A percentile compares a stretch with the other conserved stretches of the same genome.
phyloP scores from a whole-genome alignment of 2,113 vertebrate species.

The Blennius ocellaris region DNA sequence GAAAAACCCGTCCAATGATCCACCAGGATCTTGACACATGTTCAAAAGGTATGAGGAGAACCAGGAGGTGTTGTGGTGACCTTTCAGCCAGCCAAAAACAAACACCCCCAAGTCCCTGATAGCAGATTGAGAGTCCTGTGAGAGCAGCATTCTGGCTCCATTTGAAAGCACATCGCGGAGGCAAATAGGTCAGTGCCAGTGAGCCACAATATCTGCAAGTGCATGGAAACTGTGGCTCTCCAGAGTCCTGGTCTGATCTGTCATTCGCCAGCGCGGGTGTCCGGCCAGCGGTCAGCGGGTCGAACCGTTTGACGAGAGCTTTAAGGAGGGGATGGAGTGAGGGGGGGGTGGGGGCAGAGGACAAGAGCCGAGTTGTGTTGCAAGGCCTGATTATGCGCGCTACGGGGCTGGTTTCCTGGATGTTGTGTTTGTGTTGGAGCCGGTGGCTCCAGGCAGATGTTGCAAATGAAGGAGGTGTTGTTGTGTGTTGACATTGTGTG shows the following conservation, averaged over 20 bases:
- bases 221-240: conserved; percentile 52
- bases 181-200: conserved; percentile 55
- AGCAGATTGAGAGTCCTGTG: conserved; percentile 38
- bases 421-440: conserved; percentile 82
- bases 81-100: conserved; percentile 41
- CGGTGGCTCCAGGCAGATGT: conserved; percentile 76
- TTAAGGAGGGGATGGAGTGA: conserved; percentile 43
- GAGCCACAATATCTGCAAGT: conserved; percentile 36
- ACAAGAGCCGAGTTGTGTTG: conserved; percentile 74
- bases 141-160: conserved; percentile 51
- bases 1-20: conserved; percentile 6
- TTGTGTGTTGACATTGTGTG: conserved; percentile 64
- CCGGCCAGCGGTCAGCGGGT: conserved; percentile 59
- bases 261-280: conserved; percentile 56
- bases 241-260: conserved; percentile 56
- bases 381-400: conserved; percentile 71
- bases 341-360: conserved; percentile 46
- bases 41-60: conserved; percentile 18
- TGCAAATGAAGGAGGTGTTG: conserved; percentile 78
- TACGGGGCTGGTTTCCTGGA: conserved; percentile 61
- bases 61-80: conserved; percentile 26
- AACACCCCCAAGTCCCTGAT: conserved; percentile 25
- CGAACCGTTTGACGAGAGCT: conserved; percentile 59
- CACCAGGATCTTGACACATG: conserved; percentile 7
- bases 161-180: conserved; percentile 51